phyloP scores from a whole-genome alignment of 2,113 vertebrate species.

The Thunnus maccoyii region DNA sequence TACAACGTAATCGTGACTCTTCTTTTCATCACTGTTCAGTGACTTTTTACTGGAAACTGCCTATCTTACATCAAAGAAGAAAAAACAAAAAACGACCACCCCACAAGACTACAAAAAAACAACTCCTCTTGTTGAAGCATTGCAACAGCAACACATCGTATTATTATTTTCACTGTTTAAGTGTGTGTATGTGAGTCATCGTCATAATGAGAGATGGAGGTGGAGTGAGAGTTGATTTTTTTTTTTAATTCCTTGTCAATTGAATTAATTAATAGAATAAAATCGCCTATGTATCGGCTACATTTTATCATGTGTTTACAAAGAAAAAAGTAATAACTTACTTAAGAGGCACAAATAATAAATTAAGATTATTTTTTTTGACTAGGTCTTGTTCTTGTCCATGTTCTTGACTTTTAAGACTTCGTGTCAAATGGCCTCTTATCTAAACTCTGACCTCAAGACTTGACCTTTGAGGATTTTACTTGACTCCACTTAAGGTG shows the following conservation, averaged over 20 bases:
- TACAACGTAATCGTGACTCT: too few relatives aligned
- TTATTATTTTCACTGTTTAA: background rate
- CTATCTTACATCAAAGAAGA: constrained; percentile 32
- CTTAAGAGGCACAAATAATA: background rate
- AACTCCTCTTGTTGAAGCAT: background rate
- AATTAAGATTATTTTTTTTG: background rate
- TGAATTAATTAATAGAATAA: too few relatives aligned
- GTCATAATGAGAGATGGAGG: too few relatives aligned
- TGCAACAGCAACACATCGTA: background rate
- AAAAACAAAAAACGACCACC: constrained; percentile 21
- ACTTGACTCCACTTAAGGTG: constrained; percentile 80
- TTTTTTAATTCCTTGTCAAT: background rate
- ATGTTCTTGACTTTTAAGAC: constrained; percentile 34
- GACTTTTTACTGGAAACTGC: constrained; percentile 32
- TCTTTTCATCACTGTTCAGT: constrained; percentile 2
- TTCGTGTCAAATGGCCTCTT: constrained; percentile 67
- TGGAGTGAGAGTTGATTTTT: too few relatives aligned
- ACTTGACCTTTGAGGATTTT: constrained; percentile 79
- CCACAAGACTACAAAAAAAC: constrained; percentile 23
- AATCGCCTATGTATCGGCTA: too few relatives aligned
- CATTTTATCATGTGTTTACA: too few relatives aligned
- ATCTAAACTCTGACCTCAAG: constrained; percentile 73
- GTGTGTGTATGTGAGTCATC: background rate
- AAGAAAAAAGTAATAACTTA: background rate
- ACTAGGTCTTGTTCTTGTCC: background rate